Evolutionary conservation across 2,797 vertebrate genomes (phyloP).

Genomic region (Notamacropus eugenii): DNA sequence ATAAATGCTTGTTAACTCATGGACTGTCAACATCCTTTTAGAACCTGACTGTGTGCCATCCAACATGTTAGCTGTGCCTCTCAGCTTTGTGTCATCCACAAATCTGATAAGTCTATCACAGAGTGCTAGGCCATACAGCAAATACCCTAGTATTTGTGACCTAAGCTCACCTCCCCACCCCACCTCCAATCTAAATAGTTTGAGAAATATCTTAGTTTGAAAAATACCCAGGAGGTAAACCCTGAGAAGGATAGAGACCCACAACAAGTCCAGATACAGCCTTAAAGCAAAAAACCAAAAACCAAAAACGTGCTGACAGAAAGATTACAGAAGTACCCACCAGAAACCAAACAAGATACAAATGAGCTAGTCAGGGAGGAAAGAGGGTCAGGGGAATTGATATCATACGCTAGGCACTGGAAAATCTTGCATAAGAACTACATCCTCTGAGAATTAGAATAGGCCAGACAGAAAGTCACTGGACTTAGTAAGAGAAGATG

Average conservation of each 20-base stretch:
- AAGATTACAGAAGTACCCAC: background rate
- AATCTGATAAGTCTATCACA: background rate
- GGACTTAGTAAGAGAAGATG: background rate
- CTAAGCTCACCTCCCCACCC: background rate
- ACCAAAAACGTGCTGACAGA: background rate
- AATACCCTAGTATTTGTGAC: background rate
- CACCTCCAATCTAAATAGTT: background rate
- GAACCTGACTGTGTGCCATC: background rate
- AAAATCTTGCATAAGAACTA: background rate
- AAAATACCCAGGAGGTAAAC: background rate
- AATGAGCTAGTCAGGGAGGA: background rate
- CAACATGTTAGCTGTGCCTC: background rate
- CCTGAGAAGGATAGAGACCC: background rate
- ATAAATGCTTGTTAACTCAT: background rate
- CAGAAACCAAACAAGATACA: background rate
- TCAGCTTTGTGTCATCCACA: background rate
- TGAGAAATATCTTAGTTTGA: background rate
- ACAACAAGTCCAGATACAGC: background rate
- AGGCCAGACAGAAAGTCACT: background rate
- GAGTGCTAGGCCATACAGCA: background rate
- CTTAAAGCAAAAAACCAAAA: background rate
- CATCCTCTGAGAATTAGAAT: background rate
- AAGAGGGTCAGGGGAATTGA: background rate
- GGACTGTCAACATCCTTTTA: background rate
- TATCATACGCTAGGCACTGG: background rate